Base-by-base conservation (phyloP, 2,113 vertebrate genomes). In the Salvelinus sp. region DNA sequence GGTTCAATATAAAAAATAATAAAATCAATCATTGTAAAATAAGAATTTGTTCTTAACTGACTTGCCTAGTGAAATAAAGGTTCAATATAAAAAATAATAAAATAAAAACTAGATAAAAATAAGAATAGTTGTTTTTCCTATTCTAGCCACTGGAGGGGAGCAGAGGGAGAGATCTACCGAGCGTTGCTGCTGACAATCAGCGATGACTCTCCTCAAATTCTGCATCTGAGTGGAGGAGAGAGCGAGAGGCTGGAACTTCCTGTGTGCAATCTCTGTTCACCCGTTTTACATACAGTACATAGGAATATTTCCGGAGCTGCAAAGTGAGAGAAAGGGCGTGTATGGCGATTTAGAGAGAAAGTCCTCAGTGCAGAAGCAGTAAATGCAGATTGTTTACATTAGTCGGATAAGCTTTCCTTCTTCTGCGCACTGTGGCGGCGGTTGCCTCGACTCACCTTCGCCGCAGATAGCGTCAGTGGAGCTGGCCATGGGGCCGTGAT, bases 241-340 rank as follows among this genome's bases (percentile, higher is more conserved):
- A 74, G 82, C 86, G 83, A 83, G 73, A 63, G 65, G 82, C 85
- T 62, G 30, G 75, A 75, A 92, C 92, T 93, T 94, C 93, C 92
- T 94, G 92, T 93, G 82, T 76, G 38, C 9, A 44, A 44, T 70
- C 78, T 81, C 75, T 13, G 70, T 75, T 33, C 47, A 68, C 30
- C 7, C 47, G 68, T 70, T 69, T 58, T 57, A 30, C 60, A 44
- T 25, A 66, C 18, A 10, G 38, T 44, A 44, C 38, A 22, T 62
- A 79, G 75, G 81, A 85, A 85, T 77, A 69, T 83, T 70, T 80
- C n/a, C 38, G 74, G 30, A 74, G 83, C 72, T 68, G 70, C 67
- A 68, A 57, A 69, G 77, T 69, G 76, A 82, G 65, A 70, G 71
- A 74, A 62, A 44, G 38, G 38, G 75, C 83, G 58, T 72, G 75